Base-by-base conservation (phyloP, 53 echinoderm and acorn worm species). In the Luidia sarsii region DNA sequence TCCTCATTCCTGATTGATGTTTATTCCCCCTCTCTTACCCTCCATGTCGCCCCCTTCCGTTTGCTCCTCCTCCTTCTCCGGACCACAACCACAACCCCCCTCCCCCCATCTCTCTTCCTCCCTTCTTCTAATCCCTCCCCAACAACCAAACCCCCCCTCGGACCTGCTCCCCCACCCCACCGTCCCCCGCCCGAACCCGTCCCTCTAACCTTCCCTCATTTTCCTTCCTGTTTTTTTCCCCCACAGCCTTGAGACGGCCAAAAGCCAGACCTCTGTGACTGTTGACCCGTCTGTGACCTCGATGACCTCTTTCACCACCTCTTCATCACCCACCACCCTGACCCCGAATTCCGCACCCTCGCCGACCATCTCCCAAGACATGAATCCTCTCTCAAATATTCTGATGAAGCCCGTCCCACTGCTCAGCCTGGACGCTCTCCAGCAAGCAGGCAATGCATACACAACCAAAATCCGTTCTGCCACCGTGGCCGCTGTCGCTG, bases 211-310 rank as follows among this genome's bases (percentile, higher is more conserved):
- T 39, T 65, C 49, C 87, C 70, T 56, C 63, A 71, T 70, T 71
- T 69, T 82, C 80, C 81, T 57, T 71, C 37, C 82, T 82, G 39
- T 34, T 68, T 89, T 92, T 92, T 92, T 87, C 86, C 89, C 70
- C 67, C 79, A 94, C 99, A 99, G 99, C 91, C 90, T 99, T 85
- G 99, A 99, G 86, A 86, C 91, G 84, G 99, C 99, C 85, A 99
- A 97, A 91, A 91, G 94, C 90, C 92, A 90, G 91, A 89, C 94
- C 99, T 90, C 99, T 75, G 75, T 75, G 86, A 93, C 89, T 77
- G 88, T 94, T 89, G 94, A 90, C 86, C 86, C 92, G 84, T 88
- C 92, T 85, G 87, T 88, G 88, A 85, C 92, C 81, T 92, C 92
- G 84, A 87, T 92, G 83, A 86, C 95, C 70, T 86, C 92, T 80